Conservation (phyloP, 1,140 invertebrate genomes). For the Drosophila hydei region DNA sequence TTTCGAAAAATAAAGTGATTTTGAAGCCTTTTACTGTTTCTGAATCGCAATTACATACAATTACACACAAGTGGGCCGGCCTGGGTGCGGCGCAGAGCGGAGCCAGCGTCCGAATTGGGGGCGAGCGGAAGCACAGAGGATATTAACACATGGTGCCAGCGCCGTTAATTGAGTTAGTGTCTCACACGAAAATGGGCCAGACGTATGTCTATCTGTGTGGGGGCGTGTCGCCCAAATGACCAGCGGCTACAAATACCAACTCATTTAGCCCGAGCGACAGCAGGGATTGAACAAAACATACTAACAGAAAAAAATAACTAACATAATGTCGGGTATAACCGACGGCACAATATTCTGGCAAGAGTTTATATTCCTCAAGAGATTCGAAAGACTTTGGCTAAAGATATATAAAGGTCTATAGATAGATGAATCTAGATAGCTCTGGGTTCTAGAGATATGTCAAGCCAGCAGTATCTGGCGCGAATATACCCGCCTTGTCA, state of each 20-base stretch:
- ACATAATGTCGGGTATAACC: not conserved
- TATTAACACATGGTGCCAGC: slow-evolving; percentile 82
- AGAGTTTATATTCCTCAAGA: too few species aligned
- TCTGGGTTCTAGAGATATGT: too few species aligned
- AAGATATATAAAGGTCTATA: too few species aligned
- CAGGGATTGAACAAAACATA: slow-evolving; percentile 1
- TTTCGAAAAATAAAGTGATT: not conserved
- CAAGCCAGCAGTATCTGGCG: not conserved
- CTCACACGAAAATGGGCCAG: slow-evolving; percentile 71
- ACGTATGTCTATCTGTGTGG: slow-evolving; percentile 20
- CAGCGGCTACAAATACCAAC: slow-evolving; percentile 67
- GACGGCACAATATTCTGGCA: not conserved
- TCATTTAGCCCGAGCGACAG: slow-evolving; percentile 29
- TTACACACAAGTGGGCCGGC: slow-evolving; percentile 12
- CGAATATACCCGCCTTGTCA: not conserved
- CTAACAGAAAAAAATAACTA: not conserved
- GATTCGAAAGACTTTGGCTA: too few species aligned
- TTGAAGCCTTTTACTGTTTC: not conserved
- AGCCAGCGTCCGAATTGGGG: slow-evolving; percentile 13
- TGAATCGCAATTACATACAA: slow-evolving; percentile 19
- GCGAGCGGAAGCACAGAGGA: slow-evolving; percentile 73
- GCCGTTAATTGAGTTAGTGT: slow-evolving; percentile 80
- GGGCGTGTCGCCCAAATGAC: slow-evolving; percentile 71
- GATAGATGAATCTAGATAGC: too few species aligned
- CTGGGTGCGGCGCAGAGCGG: not conserved